A percentile compares a stretch with the other conserved stretches of the same genome.
Conservation (phyloP, 1,140 invertebrate genomes). For the Drosophila pruinosa region DNA sequence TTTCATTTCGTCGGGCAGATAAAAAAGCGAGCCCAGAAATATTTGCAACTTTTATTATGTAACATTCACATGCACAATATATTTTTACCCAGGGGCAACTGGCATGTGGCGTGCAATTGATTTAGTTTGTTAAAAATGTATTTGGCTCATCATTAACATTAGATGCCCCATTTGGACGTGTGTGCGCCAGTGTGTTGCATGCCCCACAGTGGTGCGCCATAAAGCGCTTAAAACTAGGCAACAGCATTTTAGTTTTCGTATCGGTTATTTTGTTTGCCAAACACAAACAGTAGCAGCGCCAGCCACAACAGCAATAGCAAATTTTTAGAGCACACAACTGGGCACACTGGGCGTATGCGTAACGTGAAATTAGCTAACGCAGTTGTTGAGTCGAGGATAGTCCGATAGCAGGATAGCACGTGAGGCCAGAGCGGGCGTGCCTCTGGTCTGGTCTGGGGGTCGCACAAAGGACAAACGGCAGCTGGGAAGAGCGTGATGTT, state of each 20-base stretch:
- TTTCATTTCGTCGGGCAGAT: constrained; percentile 1
- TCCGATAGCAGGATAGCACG: constrained; percentile 29
- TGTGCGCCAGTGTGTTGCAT: background rate
- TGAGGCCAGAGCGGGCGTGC: constrained; percentile 8
- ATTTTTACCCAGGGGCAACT: background rate
- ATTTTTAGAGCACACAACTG: constrained; percentile 10
- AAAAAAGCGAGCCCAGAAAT: background rate
- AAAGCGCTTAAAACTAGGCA: constrained; percentile 76
- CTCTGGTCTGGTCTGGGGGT: constrained; percentile 52
- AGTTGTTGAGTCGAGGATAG: constrained; percentile 11
- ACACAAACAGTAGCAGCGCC: constrained; percentile 19
- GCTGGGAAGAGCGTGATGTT: background rate
- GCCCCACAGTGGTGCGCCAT: background rate
- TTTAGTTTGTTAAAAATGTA: background rate
- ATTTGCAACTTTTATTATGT: background rate
- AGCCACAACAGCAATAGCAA: constrained; percentile 3
- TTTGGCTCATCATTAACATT: background rate
- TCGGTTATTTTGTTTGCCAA: constrained; percentile 4
- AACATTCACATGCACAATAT: background rate
- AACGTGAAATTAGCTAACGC: constrained; percentile 72
- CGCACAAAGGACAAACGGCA: constrained; percentile 66
- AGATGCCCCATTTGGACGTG: background rate
- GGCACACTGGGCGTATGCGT: constrained; percentile 60
- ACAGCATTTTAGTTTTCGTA: constrained; percentile 53
- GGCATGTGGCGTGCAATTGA: background rate